phyloP scores from a whole-genome alignment of 2,113 vertebrate species.

The Alectura lathami region DNA sequence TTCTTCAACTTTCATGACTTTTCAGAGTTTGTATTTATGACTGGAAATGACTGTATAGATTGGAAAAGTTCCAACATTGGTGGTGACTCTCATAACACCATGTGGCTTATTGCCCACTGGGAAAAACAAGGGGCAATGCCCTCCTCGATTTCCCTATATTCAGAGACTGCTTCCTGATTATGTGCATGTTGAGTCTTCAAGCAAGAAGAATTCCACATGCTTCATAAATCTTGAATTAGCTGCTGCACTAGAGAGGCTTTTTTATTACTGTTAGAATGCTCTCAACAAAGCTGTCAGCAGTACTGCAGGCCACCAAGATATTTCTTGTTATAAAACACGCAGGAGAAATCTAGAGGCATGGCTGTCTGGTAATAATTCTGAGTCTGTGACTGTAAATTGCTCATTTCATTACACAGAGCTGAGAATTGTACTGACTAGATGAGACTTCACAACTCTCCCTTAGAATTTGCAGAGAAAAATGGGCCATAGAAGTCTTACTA shows the following conservation, averaged over 20 bases:
- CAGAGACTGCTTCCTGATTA: neutral
- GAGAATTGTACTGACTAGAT: neutral
- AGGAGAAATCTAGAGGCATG: neutral
- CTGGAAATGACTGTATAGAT: neutral
- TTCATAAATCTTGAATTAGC: conserved; percentile 56
- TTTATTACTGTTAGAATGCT: conserved; percentile 37
- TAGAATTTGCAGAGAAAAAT: neutral
- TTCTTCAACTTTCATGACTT: neutral
- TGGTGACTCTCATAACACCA: neutral
- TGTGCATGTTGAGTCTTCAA: neutral
- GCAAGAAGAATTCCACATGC: conserved; percentile 1
- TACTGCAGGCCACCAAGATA: conserved; percentile 26
- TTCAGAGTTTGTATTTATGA: neutral
- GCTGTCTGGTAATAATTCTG: conserved; percentile 23
- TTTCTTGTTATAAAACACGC: conserved; percentile 30
- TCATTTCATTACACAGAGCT: neutral
- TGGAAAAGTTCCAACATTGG: neutral
- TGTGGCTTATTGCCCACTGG: neutral
- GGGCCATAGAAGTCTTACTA: neutral
- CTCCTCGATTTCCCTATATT: neutral
- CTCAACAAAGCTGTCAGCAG: conserved; percentile 38
- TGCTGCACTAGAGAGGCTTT: neutral
- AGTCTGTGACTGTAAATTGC: conserved; percentile 3
- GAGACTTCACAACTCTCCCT: neutral
- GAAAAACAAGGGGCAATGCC: conserved; percentile 4